These are phyloP conservation scores for Cirrhinus mrigala DNA, from an alignment of 2,797 vertebrate genomes.

Conservation along the genomic window DNA sequence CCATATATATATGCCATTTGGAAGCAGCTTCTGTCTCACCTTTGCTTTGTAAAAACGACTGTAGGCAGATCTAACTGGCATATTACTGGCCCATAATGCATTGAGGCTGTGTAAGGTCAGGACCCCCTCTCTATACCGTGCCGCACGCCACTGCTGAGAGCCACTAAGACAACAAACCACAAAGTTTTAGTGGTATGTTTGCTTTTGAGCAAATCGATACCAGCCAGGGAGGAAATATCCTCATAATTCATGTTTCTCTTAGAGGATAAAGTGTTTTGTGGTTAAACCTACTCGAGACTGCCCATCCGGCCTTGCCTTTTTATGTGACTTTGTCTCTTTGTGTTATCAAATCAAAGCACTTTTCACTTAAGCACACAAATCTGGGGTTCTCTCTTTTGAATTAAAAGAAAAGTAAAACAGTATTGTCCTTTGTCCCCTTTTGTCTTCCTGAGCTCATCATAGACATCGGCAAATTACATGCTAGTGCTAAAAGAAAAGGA, in stretches of 20 bases:
- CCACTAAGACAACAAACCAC: slow-evolving; percentile 7
- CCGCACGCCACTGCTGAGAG: not conserved
- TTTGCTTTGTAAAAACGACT: slow-evolving; percentile 3
- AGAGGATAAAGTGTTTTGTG: not conserved
- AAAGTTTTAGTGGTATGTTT: slow-evolving; percentile 14
- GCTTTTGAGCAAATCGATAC: slow-evolving; percentile 32
- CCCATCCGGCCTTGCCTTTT: not conserved
- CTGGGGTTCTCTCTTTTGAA: not conserved
- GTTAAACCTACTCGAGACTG: slow-evolving; percentile 27
- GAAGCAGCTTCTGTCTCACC: not conserved
- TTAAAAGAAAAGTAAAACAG: slow-evolving; percentile 2
- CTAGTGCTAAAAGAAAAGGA: not conserved
- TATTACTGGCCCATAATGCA: not conserved
- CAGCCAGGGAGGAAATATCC: slow-evolving; percentile 6
- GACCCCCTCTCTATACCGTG: not conserved
- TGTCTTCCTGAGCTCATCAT: slow-evolving; percentile 39
- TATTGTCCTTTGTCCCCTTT: slow-evolving; percentile 10
- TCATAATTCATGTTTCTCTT: slow-evolving; percentile 22
- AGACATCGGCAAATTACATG: slow-evolving; percentile 45
- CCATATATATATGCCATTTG: not conserved
- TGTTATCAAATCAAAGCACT: slow-evolving; percentile 27
- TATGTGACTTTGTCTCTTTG: slow-evolving; percentile 31
- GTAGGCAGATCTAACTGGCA: not conserved
- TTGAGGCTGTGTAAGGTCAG: not conserved
- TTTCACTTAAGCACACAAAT: not conserved